These are phyloP conservation scores for Corythaeola cristata DNA, from an alignment of 2,113 vertebrate genomes.

Conservation along the genomic window DNA sequence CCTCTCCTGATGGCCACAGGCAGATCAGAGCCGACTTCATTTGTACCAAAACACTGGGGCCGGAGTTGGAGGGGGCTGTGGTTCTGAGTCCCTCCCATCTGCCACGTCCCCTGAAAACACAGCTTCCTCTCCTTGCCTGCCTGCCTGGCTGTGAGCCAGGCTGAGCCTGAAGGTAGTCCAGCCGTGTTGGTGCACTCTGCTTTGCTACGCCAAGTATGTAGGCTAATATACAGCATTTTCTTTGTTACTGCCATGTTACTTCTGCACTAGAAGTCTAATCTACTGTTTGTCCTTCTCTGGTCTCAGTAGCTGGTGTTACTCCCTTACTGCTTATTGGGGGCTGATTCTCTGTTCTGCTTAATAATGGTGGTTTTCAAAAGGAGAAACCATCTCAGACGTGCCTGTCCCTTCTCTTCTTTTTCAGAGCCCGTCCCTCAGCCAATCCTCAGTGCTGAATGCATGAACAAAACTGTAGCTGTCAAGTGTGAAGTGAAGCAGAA, in stretches of 20 bases:
- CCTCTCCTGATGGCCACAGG: not conserved
- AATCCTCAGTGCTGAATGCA: not conserved
- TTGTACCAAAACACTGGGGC: not conserved
- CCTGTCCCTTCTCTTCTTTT: not conserved
- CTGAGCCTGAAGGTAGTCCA: not conserved
- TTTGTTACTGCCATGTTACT: not conserved
- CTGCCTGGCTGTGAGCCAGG: not conserved
- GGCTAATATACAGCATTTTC: not conserved
- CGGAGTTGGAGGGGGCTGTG: not conserved
- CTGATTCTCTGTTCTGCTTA: not conserved
- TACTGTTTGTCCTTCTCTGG: not conserved
- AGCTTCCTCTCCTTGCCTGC: not conserved
- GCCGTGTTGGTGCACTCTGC: not conserved
- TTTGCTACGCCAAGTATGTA: not conserved
- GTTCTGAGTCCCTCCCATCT: not conserved
- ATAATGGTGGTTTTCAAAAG: not conserved
- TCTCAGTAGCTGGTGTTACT: not conserved
- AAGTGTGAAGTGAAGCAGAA: constrained; percentile 28
- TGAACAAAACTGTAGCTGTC: not conserved
- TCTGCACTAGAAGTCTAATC: not conserved
- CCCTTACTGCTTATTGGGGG: not conserved
- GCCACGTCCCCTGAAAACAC: rapidly evolving
- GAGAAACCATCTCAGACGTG: not conserved
- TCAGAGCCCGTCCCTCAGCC: constrained; percentile 50
- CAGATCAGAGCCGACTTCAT: not conserved